Evolutionary conservation across 2,797 vertebrate species (phyloP).

Genomic region (Halcyon leucocephala): DNA sequence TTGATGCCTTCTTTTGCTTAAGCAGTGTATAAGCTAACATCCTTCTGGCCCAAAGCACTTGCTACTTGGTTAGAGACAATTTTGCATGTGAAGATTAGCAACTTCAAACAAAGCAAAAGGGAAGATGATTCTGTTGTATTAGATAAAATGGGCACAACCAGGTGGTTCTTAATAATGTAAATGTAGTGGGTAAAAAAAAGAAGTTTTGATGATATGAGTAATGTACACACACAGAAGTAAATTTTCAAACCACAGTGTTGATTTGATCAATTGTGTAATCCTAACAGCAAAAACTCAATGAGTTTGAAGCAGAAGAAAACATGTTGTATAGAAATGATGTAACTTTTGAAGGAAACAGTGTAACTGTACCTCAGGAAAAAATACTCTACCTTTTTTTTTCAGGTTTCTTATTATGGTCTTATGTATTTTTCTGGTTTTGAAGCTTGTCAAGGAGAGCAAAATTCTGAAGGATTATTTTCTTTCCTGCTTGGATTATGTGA

Average conservation of each 20-base stretch:
- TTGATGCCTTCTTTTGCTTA: neutral
- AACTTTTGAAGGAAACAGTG: neutral
- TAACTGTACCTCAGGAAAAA: neutral
- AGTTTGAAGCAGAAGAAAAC: neutral
- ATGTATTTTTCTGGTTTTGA: neutral
- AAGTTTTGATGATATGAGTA: neutral
- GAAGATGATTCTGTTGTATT: neutral
- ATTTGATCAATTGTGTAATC: neutral
- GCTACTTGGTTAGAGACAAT: neutral
- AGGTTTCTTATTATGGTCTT: neutral
- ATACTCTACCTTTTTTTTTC: neutral
- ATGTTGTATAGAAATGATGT: neutral
- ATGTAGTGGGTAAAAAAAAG: neutral
- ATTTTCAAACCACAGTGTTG: neutral
- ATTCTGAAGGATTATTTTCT: neutral
- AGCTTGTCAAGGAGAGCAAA: neutral
- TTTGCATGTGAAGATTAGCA: neutral
- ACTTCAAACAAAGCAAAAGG: neutral
- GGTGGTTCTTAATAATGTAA: neutral
- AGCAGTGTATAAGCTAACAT: neutral
- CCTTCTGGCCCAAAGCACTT: neutral
- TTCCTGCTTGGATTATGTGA: neutral
- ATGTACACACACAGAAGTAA: neutral
- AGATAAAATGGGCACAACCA: neutral
- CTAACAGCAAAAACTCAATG: accelerated